These are phyloP conservation scores for Ormyrus labotus DNA, from an alignment of 2,888 invertebrate species.

Conservation along the genomic window DNA sequence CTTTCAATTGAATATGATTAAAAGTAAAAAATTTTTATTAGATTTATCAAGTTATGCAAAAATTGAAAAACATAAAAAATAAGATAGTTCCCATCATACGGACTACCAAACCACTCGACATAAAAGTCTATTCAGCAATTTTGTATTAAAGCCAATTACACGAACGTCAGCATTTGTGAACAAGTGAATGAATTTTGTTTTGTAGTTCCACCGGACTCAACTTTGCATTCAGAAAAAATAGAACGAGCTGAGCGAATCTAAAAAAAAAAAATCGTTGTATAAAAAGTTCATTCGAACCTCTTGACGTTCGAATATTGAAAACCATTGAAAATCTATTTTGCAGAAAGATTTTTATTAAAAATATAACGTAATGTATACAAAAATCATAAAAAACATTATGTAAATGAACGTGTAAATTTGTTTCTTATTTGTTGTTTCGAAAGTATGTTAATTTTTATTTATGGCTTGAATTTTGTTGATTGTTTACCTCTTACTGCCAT, in stretches of 20 bases:
- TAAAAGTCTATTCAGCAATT: conserved; percentile 30
- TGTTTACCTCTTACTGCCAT: too few species aligned
- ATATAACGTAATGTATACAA: background rate
- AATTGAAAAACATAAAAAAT: too few species aligned
- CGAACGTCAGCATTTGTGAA: conserved; percentile 30
- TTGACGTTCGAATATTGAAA: background rate
- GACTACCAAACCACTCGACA: background rate
- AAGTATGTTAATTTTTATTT: too few species aligned
- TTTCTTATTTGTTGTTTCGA: too few species aligned
- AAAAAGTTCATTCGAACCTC: background rate
- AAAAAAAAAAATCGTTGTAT: background rate
- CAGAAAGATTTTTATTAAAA: background rate
- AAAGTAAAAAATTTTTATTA: too few species aligned
- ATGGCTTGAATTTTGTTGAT: too few species aligned
- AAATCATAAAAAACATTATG: too few species aligned
- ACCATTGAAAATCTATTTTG: background rate
- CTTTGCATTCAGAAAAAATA: conserved; percentile 7
- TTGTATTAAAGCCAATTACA: conserved; percentile 16
- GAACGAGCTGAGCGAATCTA: background rate
- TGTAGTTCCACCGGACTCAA: background rate
- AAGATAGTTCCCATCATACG: too few species aligned
- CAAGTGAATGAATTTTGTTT: conserved; percentile 21
- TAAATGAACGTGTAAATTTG: too few species aligned
- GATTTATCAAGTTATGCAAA: too few species aligned
- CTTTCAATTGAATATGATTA: too few species aligned